Evolutionary conservation across 2,888 invertebrate genomes (phyloP), one percentile per base, ranked within the genome.

Genomic region (Biston betularia): DNA sequence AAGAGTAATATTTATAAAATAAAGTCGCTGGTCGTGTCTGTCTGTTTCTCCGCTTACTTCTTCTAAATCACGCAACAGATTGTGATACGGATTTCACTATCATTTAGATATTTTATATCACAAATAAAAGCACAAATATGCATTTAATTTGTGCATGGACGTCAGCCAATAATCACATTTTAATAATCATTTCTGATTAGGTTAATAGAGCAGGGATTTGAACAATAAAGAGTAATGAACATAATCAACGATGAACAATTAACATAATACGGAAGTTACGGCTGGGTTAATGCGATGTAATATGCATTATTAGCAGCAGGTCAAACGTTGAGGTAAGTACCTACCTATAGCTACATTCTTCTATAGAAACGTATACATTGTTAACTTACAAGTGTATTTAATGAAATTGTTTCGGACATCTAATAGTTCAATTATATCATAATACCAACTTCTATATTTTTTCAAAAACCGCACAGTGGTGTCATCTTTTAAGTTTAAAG

Each of bases 171-270:
- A 65, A 53, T 56, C 54, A 56, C 59, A 65, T 53, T 61, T 65
- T 66, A 63, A 63, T 50, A 63, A 40, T 24, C 49, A 63, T 69
- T 63, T 45, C 60, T 46, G 63, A 69, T 69, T 66, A 63, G 61
- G 57, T 42, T 63, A 69, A 66, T 69, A n/a, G 40, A 49, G 34
- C 65, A 40, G 53, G 60, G 53, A 65, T 65, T 65, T 53, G 38
- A 45, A 48, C 53, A 63, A 65, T 65, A 62, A 65, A 63, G 62
- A 62, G 57, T 62, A 57, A 53, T 56, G 60, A 38, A 57, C 56
- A 60, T 63, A 60, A 69, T 63, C 58, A 58, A 64, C 63, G 33
- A 57, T 59, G 54, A 44, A 33, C 62, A 67, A 67, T 63, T 67
- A 67, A 44, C 54, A 67, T 67, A 67, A 63, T 59, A 59, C 34